A percentile compares a stretch with the other conserved stretches of the same genome.
Conservation (phyloP, 2,888 invertebrate genomes). For the Eupithecia inturbata region DNA sequence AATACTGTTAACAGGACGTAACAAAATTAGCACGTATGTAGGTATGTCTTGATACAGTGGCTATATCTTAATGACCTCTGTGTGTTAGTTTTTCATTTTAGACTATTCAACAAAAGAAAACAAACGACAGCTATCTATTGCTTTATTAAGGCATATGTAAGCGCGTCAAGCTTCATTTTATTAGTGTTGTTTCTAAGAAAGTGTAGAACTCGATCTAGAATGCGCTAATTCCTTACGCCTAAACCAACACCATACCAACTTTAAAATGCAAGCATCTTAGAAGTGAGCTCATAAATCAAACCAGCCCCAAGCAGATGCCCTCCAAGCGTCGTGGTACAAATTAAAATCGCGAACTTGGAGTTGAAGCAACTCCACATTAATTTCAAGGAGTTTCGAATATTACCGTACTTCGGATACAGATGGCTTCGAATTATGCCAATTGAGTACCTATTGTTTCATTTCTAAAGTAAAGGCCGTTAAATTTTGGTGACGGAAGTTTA, state of each 20-base stretch:
- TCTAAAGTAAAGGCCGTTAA: neutral
- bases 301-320: conserved; percentile 28
- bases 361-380: conserved; percentile 28
- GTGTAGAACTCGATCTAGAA: neutral
- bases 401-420: conserved; percentile 14
- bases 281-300: conserved; percentile 23
- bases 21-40: too few species aligned
- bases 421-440: conserved; percentile 15
- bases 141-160: too few species aligned
- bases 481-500: too few species aligned
- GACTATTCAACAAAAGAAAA: too few species aligned
- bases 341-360: conserved; percentile 30
- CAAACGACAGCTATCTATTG: too few species aligned
- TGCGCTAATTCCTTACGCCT: neutral
- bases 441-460: conserved; percentile 20
- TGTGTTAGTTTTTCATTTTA: too few species aligned
- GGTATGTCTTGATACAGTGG: too few species aligned
- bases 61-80: too few species aligned
- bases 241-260: neutral
- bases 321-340: conserved; percentile 20
- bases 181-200: too few species aligned
- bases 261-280: conserved; percentile 8
- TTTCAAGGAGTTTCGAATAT: conserved; percentile 24
- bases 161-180: too few species aligned
- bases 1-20: too few species aligned